phyloP scores from a whole-genome alignment of 2,888 invertebrate genomes.

The Sesia apiformis region DNA sequence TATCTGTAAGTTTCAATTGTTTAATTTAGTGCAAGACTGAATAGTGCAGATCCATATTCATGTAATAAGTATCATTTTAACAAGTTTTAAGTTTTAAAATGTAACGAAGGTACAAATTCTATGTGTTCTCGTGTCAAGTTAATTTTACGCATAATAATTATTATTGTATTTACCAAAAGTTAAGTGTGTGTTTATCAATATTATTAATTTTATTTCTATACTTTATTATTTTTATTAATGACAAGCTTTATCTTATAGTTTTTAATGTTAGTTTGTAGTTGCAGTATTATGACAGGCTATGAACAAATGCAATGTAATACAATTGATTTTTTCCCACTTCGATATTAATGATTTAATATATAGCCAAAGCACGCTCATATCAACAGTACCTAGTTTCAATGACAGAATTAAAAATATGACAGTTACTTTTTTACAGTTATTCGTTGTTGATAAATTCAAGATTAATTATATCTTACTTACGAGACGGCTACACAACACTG shows the following conservation, averaged over 20 bases:
- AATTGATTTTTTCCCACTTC: too few species aligned
- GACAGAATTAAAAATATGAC: too few species aligned
- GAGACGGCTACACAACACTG: too few species aligned
- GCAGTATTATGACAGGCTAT: slow-evolving; percentile 41
- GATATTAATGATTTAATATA: too few species aligned
- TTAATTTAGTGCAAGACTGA: slow-evolving; percentile 58
- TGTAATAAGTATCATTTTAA: background rate
- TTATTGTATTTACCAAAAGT: slow-evolving; percentile 68
- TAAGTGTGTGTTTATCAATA: slow-evolving; percentile 65
- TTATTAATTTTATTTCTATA: slow-evolving; percentile 66
- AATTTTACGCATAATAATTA: slow-evolving; percentile 25
- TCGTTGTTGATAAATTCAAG: too few species aligned
- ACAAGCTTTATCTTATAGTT: slow-evolving; percentile 49
- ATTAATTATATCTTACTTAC: too few species aligned
- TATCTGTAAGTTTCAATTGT: background rate
- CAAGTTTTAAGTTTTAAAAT: background rate
- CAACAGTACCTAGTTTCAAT: too few species aligned
- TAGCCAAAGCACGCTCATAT: too few species aligned
- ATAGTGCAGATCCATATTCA: slow-evolving; percentile 53
- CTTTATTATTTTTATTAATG: slow-evolving; percentile 37
- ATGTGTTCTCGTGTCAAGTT: slow-evolving; percentile 69
- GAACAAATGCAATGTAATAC: slow-evolving; percentile 19
- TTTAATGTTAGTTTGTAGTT: slow-evolving; percentile 13
- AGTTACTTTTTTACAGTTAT: too few species aligned
- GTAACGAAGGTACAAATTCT: slow-evolving; percentile 68